These are phyloP conservation scores for Microtus richardsoni DNA, from an alignment of 2,113 vertebrate species.

Conservation along the genomic window DNA sequence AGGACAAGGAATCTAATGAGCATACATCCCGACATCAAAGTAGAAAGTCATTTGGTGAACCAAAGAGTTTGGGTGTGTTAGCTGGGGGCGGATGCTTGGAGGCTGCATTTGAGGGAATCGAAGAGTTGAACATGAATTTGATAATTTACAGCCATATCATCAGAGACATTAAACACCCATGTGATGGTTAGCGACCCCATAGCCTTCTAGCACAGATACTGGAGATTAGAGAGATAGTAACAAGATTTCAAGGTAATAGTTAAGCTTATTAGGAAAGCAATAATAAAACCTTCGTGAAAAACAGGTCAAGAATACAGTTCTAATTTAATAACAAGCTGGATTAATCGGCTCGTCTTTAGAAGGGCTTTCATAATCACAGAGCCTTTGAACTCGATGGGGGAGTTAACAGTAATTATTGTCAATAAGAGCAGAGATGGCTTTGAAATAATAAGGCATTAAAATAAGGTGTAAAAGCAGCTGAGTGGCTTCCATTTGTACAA, in stretches of 20 bases:
- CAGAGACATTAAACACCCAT: slow-evolving; percentile 6
- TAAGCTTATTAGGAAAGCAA: slow-evolving; percentile 74
- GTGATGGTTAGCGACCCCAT: not conserved
- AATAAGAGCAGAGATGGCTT: slow-evolving; percentile 78
- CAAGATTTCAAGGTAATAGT: slow-evolving; percentile 73
- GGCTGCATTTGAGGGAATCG: not conserved
- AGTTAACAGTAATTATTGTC: slow-evolving; percentile 79
- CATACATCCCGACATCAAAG: not conserved
- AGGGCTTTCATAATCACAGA: slow-evolving; percentile 70
- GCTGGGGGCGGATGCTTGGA: fast-evolving
- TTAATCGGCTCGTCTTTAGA: slow-evolving; percentile 73
- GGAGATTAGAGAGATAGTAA: slow-evolving; percentile 60
- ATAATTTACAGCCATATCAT: not conserved
- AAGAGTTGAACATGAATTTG: not conserved
- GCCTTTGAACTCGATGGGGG: slow-evolving; percentile 79
- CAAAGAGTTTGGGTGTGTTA: not conserved
- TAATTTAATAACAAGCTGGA: slow-evolving; percentile 78
- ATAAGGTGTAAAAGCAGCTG: slow-evolving; percentile 71
- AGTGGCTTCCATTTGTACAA: slow-evolving; percentile 74
- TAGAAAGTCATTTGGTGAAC: not conserved
- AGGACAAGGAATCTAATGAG: not conserved
- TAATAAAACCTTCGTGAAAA: slow-evolving; percentile 79
- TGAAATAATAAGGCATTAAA: slow-evolving; percentile 79
- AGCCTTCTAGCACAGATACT: slow-evolving; percentile 37
- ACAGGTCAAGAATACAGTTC: slow-evolving; percentile 74